Conservation (phyloP, 2,888 invertebrate genomes). For the Phortica magna region DNA sequence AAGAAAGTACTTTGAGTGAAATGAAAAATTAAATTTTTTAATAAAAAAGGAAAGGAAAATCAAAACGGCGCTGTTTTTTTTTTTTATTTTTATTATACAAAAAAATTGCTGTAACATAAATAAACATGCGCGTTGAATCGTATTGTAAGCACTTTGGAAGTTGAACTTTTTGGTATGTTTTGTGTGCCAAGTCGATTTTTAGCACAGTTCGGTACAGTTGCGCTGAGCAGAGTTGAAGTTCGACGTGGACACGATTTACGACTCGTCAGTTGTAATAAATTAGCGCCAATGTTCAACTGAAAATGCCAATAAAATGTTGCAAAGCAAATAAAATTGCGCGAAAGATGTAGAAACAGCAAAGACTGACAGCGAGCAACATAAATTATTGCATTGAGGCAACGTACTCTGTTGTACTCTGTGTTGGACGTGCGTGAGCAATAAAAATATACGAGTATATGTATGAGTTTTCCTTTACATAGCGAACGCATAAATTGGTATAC, state of each 20-base stretch:
- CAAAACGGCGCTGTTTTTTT: no score
- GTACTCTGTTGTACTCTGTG: no score
- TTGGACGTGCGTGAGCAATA: no score
- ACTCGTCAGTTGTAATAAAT: conserved; percentile 65
- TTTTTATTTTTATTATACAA: no score
- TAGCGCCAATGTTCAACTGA: conserved; percentile 59
- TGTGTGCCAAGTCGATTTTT: no score
- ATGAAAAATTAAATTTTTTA: conserved; percentile 49
- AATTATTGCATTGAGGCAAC: conserved; percentile 15
- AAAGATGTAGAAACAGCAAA: background rate
- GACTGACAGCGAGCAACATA: conserved; percentile 2
- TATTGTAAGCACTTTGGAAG: no score
- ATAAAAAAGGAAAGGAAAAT: conserved; percentile 1
- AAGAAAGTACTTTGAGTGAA: no score
- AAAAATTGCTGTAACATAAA: conserved; percentile 12
- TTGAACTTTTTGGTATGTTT: no score
- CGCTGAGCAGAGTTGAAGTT: conserved; percentile 9
- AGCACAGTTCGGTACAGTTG: background rate
- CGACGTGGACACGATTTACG: conserved; percentile 57
- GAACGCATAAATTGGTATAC: background rate
- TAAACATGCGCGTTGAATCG: conserved; percentile 44
- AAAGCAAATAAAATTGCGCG: conserved; percentile 50
- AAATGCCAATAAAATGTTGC: conserved; percentile 63
- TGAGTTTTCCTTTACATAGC: background rate
- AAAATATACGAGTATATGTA: no score